Evolutionary conservation across 2,113 vertebrate species (phyloP).

Genomic region (Numida meleagris): DNA sequence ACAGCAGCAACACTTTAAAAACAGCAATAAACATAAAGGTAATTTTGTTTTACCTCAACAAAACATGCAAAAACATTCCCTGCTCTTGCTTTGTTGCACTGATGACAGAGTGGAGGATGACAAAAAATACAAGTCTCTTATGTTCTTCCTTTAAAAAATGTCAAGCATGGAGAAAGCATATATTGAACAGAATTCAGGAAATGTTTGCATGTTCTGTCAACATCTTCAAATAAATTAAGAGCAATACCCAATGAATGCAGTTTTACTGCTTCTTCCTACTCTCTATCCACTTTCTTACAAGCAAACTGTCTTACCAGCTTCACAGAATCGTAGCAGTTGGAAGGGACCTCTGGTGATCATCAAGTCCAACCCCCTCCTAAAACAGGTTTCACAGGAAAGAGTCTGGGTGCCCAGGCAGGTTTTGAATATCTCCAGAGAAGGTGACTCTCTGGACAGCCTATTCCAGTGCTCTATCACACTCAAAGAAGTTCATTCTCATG

Average conservation of each 20-base stretch:
- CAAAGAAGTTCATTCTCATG: no score
- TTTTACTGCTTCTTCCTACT: not conserved
- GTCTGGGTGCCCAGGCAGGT: no score
- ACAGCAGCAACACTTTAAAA: not conserved
- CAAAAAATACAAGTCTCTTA: rapidly evolving
- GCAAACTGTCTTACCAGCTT: not conserved
- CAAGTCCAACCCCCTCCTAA: no score
- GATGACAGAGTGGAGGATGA: not conserved
- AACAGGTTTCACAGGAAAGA: no score
- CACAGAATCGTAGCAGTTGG: no score
- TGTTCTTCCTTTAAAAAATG: not conserved
- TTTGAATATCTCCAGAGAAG: no score
- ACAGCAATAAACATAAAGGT: not conserved
- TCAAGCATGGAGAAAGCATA: not conserved
- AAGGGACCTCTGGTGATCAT: no score
- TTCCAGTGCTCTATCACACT: no score
- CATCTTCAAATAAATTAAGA: not conserved
- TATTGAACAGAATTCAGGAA: not conserved
- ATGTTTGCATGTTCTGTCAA: not conserved
- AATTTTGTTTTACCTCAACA: no score
- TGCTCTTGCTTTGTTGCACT: not conserved
- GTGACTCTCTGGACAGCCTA: no score
- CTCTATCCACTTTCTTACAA: not conserved
- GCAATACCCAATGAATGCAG: not conserved
- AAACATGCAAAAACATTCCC: not conserved